Percentiles rank a stretch among this genome's conserved stretches.
These are phyloP conservation scores for Ahaetulla prasina DNA, from an alignment of 2,113 vertebrate genomes.

Conservation along the genomic window DNA sequence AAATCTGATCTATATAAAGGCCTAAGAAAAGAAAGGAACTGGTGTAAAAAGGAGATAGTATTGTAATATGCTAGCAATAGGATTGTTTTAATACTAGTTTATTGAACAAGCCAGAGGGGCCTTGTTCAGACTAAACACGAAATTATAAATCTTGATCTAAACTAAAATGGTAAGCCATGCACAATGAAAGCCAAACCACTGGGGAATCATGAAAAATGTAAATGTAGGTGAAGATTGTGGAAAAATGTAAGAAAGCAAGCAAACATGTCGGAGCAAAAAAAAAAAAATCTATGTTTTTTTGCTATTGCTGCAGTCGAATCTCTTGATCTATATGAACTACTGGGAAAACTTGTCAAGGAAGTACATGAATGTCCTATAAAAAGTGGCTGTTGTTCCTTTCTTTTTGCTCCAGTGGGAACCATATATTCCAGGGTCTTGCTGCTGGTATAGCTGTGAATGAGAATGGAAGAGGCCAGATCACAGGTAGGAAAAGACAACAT, in stretches of 20 bases:
- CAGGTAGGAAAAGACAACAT: conserved; percentile 65
- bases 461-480: conserved; percentile 87
- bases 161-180: background rate
- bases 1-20: background rate
- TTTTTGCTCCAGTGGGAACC: conserved; percentile 78
- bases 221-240: background rate
- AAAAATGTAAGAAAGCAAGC: background rate
- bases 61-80: background rate
- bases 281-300: background rate
- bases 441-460: conserved; percentile 91
- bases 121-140: background rate
- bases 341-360: background rate
- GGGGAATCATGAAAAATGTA: background rate
- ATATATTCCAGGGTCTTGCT: conserved; percentile 88
- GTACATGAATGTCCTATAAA: background rate
- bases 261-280: background rate
- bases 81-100: background rate
- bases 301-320: background rate
- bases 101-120: background rate
- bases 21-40: background rate
- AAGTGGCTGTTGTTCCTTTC: conserved; percentile 17
- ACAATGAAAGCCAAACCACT: background rate
- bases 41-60: background rate
- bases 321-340: background rate
- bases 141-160: background rate